Percentiles rank a stretch among this genome's conserved stretches.
These are phyloP conservation scores for Hemithea aestivaria DNA, from an alignment of 2,888 invertebrate genomes.

Conservation along the genomic window DNA sequence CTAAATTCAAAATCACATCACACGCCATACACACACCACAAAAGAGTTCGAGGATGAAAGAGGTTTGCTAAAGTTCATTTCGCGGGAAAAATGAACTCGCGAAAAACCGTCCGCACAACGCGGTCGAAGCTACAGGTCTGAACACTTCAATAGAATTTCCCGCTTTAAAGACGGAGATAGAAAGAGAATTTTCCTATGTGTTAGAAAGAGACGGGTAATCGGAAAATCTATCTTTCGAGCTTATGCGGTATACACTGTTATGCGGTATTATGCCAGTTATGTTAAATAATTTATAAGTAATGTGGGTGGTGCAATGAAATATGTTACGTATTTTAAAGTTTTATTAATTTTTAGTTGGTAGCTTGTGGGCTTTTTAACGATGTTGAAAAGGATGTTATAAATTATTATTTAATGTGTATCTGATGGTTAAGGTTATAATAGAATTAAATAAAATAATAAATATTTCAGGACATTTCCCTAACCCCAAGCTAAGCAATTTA, in stretches of 20 bases:
- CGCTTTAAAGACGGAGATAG: conserved; percentile 48
- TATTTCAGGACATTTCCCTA: too few relatives aligned
- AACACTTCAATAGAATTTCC: conserved; percentile 56
- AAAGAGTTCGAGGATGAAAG: conserved; percentile 21
- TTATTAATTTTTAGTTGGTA: too few relatives aligned
- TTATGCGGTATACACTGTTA: conserved; percentile 23
- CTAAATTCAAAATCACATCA: conserved; percentile 25
- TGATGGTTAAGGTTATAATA: too few relatives aligned
- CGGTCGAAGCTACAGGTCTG: conserved; percentile 72
- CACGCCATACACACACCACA: conserved; percentile 20
- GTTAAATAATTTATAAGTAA: too few relatives aligned
- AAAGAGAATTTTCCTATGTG: conserved; percentile 15
- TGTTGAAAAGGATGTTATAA: too few relatives aligned
- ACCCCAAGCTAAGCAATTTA: too few relatives aligned
- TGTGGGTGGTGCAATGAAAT: too few relatives aligned
- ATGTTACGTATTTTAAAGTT: too few relatives aligned
- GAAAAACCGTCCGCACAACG: conserved; percentile 49
- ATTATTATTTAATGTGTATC: too few relatives aligned
- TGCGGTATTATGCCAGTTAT: conserved; percentile 37
- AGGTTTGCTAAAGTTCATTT: conserved; percentile 23
- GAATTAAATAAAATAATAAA: too few relatives aligned
- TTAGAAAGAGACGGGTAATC: conserved; percentile 36
- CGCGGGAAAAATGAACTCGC: conserved; percentile 30
- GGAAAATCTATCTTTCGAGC: too few relatives aligned
- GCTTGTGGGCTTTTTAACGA: too few relatives aligned